These are phyloP conservation scores for Dimorphilus gyrociliatus DNA, from an alignment of 2,888 invertebrate genomes.

Conservation along the genomic window DNA sequence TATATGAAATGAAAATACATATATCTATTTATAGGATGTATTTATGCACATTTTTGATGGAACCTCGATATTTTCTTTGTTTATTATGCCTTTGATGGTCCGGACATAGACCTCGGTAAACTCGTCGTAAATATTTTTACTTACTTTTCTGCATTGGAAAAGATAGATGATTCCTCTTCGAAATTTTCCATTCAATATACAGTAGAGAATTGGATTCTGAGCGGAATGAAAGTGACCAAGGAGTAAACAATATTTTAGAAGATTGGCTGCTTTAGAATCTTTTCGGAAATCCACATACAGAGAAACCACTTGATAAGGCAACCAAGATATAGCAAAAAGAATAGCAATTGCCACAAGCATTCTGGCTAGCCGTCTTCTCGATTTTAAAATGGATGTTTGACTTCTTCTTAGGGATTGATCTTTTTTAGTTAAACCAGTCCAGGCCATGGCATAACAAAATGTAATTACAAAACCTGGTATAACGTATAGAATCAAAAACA, in stretches of 20 bases:
- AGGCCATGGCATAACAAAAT: slow-evolving; percentile 27
- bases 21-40: no score
- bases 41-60: no score
- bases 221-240: slow-evolving; percentile 14
- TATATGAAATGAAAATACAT: no score
- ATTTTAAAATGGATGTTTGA: slow-evolving; percentile 14
- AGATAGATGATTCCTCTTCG: no score
- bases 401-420: slow-evolving; percentile 16
- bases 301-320: slow-evolving; percentile 44
- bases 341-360: slow-evolving; percentile 55
- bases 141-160: no score
- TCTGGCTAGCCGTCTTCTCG: slow-evolving; percentile 52
- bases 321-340: slow-evolving; percentile 60
- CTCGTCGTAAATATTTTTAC: no score
- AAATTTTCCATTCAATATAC: slow-evolving; percentile 12
- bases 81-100: no score
- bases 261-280: slow-evolving; percentile 4
- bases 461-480: slow-evolving; percentile 47
- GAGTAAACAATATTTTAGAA: slow-evolving; percentile 10
- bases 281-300: slow-evolving; percentile 8
- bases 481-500: slow-evolving; percentile 58
- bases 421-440: slow-evolving; percentile 40
- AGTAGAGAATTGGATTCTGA: slow-evolving; percentile 14
- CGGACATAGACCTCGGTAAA: no score
- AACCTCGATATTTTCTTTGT: no score